Evolutionary conservation across 2,113 vertebrate species (phyloP), one percentile per base, ranked within the genome.

Genomic region (Seriola dumerili): DNA sequence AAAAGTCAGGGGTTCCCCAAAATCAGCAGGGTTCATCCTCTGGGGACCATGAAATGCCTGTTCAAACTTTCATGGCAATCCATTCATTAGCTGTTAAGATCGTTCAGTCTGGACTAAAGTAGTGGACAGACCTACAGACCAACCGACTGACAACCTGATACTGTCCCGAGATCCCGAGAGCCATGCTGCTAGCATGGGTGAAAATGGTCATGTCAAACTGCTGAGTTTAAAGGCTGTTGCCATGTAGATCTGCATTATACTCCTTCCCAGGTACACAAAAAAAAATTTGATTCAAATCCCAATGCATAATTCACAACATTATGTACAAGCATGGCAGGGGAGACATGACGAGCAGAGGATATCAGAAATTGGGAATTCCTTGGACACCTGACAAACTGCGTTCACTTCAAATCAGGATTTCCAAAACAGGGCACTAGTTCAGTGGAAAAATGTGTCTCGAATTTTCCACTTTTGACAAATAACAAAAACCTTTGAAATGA

Each of bases 371-470:
- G 69, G 62, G 86, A 89, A 89, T 88, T 90, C 66, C 82, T 87
- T 83, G 83, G 87, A 92, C 80, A 86, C 68, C 91, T 91, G 93
- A 94, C 93, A 93, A 84, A 92, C 83, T 58, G 61, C 76, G 89
- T 94, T 93, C 74, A 57, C 86, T 89, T 95, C 83, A 92, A 93
- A 93, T 91, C 91, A 90, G 58, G 46, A 87, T 74, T 74, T 92
- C 63, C 63, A 67, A 69, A 76, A 71, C 77, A 63, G 83, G 90
- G 89, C 83, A 81, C 71, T 78, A 74, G 59, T 72, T 91, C 81
- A 88, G 80, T 77, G 82, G 83, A 88, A 89, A 93, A 94, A 95
- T 93, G 85, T 95, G 93, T 92, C 90, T 96, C 84, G 83, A 71
- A 93, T 95, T 93, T 94, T 92, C 86, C 81, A 77, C 80, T 76